Base-by-base conservation (phyloP, 2,888 invertebrate species). In the Aplocera efformata region DNA sequence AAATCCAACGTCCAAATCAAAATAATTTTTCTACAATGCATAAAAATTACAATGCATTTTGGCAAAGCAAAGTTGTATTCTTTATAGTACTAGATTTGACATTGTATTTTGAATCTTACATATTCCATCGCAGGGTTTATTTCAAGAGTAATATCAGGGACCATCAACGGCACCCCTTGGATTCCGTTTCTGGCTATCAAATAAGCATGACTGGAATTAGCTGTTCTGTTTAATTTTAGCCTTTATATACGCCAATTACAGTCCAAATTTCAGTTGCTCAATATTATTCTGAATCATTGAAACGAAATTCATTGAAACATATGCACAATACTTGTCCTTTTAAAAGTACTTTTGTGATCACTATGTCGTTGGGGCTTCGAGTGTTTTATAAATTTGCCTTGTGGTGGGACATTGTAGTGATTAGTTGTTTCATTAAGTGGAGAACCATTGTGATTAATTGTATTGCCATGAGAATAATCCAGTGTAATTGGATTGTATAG, bases 271-370 rank as follows among this genome's bases (percentile, higher is more conserved):
- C 24, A 20, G 2, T 6, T n/a, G n/a, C n/a, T n/a, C n/a, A n/a
- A 26, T 5, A 1, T 6, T 13, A 5, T 7, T 9, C 25, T 11
- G 0, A 28, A 32, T 31, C 26, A 24, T 24, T 28, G 25, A 34
- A 41, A 34, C 32, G 44, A 55, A 40, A 64, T 53, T 64, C 48
- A 52, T 56, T 59, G 53, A 64, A 78, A 69, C 78, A 78, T 80
- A 79, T 78, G 80, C 64, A 62, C 54, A 66, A 57, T 62, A 72
- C 71, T 73, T 65, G 64, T 60, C 56, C 50, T 57, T 61, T 65
- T 67, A 62, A 67, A 69, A 72, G 59, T 57, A 53, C 63, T 67
- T 66, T 56, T 53, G 53, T 43, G 39, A 50, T 38, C 52, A 34
- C 25, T 25, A 28, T 72, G 70, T 71, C 61, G 68, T 67, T 76